Percentiles rank a stretch among this genome's conserved stretches.
phyloP scores from a whole-genome alignment of 2,113 vertebrate species.

The Myiagra hebetior region DNA sequence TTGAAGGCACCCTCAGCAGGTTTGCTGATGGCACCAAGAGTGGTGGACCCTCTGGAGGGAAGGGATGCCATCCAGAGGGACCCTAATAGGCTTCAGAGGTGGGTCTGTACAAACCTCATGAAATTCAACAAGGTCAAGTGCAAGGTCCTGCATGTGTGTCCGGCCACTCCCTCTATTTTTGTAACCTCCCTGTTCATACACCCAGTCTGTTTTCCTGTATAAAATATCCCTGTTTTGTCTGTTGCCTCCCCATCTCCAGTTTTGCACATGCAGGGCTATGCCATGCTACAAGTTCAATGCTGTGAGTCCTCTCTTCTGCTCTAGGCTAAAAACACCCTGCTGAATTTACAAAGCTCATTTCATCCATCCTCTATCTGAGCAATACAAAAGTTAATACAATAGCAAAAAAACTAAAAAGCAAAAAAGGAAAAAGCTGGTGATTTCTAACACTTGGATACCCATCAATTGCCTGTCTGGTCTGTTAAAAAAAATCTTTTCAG shows the following conservation, averaged over 20 bases:
- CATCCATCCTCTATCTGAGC: not conserved
- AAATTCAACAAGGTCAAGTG: accelerated
- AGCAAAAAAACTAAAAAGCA: no score
- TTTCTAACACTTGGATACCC: not conserved
- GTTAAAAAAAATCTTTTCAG: not conserved
- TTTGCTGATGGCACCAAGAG: not conserved
- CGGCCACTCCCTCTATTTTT: not conserved
- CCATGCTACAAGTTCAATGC: not conserved
- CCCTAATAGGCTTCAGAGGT: not conserved
- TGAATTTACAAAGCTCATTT: not conserved
- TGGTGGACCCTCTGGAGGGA: not conserved
- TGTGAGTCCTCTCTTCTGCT: not conserved
- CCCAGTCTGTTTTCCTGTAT: not conserved
- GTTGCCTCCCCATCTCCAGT: not conserved
- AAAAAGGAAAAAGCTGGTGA: not conserved
- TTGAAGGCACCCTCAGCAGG: not conserved
- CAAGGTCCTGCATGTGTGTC: not conserved
- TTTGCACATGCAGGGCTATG: not conserved
- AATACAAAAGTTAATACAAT: not conserved
- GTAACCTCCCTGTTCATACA: not conserved
- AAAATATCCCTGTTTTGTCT: not conserved
- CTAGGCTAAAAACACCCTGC: not conserved
- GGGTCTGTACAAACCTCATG: not conserved
- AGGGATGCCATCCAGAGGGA: not conserved
- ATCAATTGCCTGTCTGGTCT: not conserved